Base-by-base conservation (phyloP, 1,140 invertebrate species). In the Formica selysi region DNA sequence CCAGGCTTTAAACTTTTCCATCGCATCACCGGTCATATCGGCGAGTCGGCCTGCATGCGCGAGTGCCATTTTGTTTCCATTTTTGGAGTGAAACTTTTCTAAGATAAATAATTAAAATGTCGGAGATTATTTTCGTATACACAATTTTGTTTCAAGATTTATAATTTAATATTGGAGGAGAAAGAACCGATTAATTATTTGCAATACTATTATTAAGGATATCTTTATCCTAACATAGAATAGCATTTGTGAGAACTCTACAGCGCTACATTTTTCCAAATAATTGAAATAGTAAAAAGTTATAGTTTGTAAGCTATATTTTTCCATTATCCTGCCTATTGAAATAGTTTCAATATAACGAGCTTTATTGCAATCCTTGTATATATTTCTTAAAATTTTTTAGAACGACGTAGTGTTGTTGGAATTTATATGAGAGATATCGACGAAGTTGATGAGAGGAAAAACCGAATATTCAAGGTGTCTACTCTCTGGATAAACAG, bases 251-350 rank as follows among this genome's bases (percentile, higher is more conserved):
- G 5, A 59, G 29, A 74, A 59, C 36, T 73, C 13, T 8, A 59
- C 2, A 26, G 13, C 13, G 13, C 29, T 74, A 59, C 54, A 48
- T 16, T 38, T 59, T 74, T 57, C n/a, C n/a, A 26, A 41, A 32
- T 13, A n/a, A 26, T 57, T 36, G 11, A 59, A 59, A 11, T 32
- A 73, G 6, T 13, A 32, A 26, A 41, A 38, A 38, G 36, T 54
- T 19, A 32, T 36, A 73, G 71, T 59, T 59, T 74, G 36, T 74
- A 74, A 61, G 71, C 71, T 61, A 74, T 74, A 74, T 74, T 74
- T 74, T 74, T 74, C 71, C 38, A 74, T 16, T 61, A 32, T 57
- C 48, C n/a, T 59, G 32, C 41, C n/a, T 26, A 54, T 13, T 22
- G 1, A 22, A 32, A 74, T 59, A 22, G 36, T 74, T 59, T 74